A percentile compares a stretch with the other conserved stretches of the same genome.
phyloP scores from a whole-genome alignment of 2,113 vertebrate genomes.

The Chaetura pelagica region DNA sequence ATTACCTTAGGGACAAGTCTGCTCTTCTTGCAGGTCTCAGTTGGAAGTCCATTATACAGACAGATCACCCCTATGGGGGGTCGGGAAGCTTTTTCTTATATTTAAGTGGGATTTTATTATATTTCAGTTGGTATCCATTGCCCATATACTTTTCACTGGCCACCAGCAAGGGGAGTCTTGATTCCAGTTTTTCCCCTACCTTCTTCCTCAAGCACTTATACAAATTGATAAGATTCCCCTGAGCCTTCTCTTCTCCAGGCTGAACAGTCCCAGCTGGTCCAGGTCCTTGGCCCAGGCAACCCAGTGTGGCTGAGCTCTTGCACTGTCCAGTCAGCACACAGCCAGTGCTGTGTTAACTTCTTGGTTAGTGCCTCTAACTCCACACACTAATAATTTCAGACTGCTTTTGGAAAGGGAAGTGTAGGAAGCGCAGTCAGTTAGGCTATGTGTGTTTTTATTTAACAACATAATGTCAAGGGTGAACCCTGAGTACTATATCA shows the following conservation, averaged over 20 bases:
- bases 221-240: neutral
- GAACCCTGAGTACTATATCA: neutral
- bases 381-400: no score
- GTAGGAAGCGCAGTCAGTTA: neutral
- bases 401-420: neutral
- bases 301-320: fast-evolving
- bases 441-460: neutral
- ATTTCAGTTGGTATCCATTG: neutral
- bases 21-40: neutral
- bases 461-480: fast-evolving
- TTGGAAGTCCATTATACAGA: neutral
- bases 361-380: neutral
- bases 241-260: neutral
- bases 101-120: neutral
- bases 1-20: neutral
- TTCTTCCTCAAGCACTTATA: neutral
- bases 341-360: neutral
- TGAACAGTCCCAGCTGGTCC: neutral
- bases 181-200: neutral
- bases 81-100: neutral
- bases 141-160: neutral
- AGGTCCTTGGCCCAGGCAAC: fast-evolving
- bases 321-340: fast-evolving
- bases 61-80: fast-evolving
- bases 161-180: neutral